Base-by-base conservation (phyloP, 2,888 invertebrate species). In the Idaea biselata region DNA sequence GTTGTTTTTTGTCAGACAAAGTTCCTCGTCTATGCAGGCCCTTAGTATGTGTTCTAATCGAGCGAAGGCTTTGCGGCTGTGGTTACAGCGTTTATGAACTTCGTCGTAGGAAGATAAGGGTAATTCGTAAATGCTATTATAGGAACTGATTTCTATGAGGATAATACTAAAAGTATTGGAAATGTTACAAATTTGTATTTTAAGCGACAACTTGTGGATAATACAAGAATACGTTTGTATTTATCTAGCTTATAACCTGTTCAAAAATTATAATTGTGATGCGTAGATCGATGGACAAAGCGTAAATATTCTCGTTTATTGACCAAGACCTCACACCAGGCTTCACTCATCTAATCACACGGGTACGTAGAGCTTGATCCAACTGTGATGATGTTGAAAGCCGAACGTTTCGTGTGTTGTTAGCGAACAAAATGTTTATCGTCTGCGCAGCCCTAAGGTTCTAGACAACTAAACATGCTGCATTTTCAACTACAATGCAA, bases 141-240 rank as follows among this genome's bases (percentile, higher is more conserved):
- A 87, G 83, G 83, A 87, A 84, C 78, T 83, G 84, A 87, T 87
- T 87, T 87, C 87, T 87, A 88, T 86, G 77, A 84, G 75, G n/a
- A n/a, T n/a, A 82, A 88, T 90, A 89, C 86, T 89, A 82, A 89
- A 85, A 89, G 86, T 91, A 90, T 90, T 88, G 87, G 82, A 88
- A 80, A 78, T 90, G 89, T 92, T 92, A 91, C 91, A 92, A 92
- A 92, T 91, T 92, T 91, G 91, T 92, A 92, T 91, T 90, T 85
- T 76, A 72, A 74, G 63, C 60, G 59, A 63, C 64, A n/a, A 8
- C 57, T 44, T 73, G 68, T 77, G 77, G 72, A 72, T 77, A 76
- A 73, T 68, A 69, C 70, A 68, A 72, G 63, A 64, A 44, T 44
- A 44, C 25, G 3, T 25, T 3, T 25, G 25, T 25, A 3, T 25